phyloP scores from a whole-genome alignment of 1,140 invertebrate species.

The Frieseomelitta varia region DNA sequence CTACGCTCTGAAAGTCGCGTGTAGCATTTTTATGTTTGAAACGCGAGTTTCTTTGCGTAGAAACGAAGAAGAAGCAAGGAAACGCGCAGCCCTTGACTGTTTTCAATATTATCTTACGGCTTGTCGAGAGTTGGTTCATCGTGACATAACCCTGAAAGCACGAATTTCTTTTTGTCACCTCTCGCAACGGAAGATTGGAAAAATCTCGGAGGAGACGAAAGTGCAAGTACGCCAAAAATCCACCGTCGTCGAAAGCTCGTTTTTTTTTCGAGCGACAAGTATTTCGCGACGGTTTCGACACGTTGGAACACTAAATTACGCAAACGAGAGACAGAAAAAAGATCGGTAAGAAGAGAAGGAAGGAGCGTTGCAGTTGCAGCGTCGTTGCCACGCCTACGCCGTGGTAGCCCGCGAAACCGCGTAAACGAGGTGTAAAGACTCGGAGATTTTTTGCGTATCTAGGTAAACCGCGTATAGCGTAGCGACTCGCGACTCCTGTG shows the following conservation, averaged over 20 bases:
- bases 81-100: not conserved
- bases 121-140: not conserved
- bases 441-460: conserved; percentile 55
- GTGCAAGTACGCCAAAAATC: no score
- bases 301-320: no score
- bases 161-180: no score
- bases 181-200: no score
- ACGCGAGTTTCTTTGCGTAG: not conserved
- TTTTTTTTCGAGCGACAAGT: no score
- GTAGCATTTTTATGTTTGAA: not conserved
- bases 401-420: not conserved
- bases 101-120: not conserved
- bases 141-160: not conserved
- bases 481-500: conserved; percentile 54
- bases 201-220: no score
- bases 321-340: no score
- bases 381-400: conserved; percentile 50
- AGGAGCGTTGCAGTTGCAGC: not conserved
- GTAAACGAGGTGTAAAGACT: conserved; percentile 58
- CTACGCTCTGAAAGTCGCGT: not conserved
- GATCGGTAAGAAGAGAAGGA: not conserved
- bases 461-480: conserved; percentile 57
- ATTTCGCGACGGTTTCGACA: no score
- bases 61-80: not conserved
- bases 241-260: no score